Conservation (phyloP, 1,140 invertebrate genomes). For the Tetramorium alpestre region DNA sequence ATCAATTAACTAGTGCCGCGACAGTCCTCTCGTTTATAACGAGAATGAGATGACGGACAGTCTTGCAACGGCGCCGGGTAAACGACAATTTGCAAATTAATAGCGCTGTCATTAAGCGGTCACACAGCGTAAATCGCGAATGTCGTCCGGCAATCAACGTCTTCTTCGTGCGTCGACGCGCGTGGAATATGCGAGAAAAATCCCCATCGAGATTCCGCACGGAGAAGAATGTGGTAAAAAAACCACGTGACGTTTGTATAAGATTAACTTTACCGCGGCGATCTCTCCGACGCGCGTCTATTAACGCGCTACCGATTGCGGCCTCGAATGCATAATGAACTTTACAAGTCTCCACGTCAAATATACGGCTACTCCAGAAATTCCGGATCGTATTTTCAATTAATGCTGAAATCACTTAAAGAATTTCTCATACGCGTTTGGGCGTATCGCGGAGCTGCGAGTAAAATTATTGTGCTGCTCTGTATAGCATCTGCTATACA, state of each 20-base stretch:
- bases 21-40: slow-evolving; percentile 22
- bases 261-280: slow-evolving; percentile 41
- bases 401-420: neutral
- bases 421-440: neutral
- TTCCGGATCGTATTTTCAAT: slow-evolving; percentile 7
- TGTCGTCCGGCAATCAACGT: slow-evolving; percentile 55
- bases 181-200: slow-evolving; percentile 50
- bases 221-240: slow-evolving; percentile 53
- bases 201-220: slow-evolving; percentile 39
- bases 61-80: neutral
- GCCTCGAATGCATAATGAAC: neutral
- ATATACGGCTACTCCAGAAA: neutral
- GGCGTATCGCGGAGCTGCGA: neutral
- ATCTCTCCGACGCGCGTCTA: slow-evolving; percentile 22
- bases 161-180: slow-evolving; percentile 21
- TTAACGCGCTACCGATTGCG: slow-evolving; percentile 35
- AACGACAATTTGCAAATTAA: slow-evolving; percentile 60
- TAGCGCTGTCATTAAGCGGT: slow-evolving; percentile 57
- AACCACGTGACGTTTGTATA: slow-evolving; percentile 59
- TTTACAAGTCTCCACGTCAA: neutral
- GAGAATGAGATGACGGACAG: slow-evolving; percentile 27
- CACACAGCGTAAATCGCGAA: slow-evolving; percentile 48
- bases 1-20: slow-evolving; percentile 45
- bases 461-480: neutral
- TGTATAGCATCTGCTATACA: neutral